Percentiles rank a stretch among this genome's conserved stretches.
These are phyloP conservation scores for Tribolium freemani DNA, from an alignment of 2,888 invertebrate genomes.

Conservation along the genomic window DNA sequence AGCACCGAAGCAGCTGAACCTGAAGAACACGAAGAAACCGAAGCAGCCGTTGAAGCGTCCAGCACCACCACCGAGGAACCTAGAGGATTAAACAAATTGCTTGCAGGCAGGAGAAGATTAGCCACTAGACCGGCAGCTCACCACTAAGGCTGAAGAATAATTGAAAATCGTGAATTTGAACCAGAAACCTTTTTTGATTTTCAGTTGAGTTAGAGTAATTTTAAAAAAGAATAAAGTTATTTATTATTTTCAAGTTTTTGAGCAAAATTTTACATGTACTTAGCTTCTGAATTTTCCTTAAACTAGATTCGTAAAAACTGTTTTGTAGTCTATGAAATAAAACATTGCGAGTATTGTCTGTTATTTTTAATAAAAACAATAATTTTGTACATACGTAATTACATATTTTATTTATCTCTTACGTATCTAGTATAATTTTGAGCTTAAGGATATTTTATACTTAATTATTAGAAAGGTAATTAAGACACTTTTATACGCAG, in stretches of 20 bases:
- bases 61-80: conserved; percentile 68
- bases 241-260: not conserved
- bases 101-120: conserved; percentile 79
- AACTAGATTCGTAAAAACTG: not conserved
- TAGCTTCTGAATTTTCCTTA: not conserved
- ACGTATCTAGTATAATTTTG: conserved; percentile 6
- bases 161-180: not conserved
- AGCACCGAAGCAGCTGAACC: conserved; percentile 54
- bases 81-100: conserved; percentile 76
- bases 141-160: conserved; percentile 40
- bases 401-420: not conserved
- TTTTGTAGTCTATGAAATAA: not conserved
- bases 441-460: conserved; percentile 19
- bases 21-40: conserved; percentile 54
- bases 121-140: conserved; percentile 73
- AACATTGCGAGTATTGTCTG: not conserved
- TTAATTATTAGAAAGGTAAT: conserved; percentile 13
- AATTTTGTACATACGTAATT: not conserved
- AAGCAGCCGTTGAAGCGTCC: conserved; percentile 53
- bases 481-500: conserved; percentile 26
- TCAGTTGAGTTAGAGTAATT: not conserved
- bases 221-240: not conserved
- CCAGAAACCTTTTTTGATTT: not conserved
- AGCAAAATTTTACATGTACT: not conserved
- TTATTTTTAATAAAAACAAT: not conserved